phyloP scores from a whole-genome alignment of 2,797 vertebrate species.

The Cottoperca gobio region DNA sequence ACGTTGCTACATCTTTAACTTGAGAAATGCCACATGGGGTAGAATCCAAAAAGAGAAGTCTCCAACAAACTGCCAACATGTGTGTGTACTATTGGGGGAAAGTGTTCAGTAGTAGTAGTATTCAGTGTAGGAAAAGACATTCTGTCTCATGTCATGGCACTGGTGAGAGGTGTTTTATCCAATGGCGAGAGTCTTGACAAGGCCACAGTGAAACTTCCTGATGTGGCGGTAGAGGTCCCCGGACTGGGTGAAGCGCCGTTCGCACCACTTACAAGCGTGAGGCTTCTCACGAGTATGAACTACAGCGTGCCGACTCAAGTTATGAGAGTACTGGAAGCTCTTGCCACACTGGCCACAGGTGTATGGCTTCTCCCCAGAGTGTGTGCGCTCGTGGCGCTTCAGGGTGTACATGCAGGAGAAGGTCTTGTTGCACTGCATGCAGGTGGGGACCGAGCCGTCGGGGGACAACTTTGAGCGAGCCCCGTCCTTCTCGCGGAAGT shows the following conservation, averaged over 20 bases:
- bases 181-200: conserved; percentile 91
- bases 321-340: conserved; percentile 99
- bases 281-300: conserved; percentile 98
- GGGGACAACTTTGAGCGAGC: conserved; percentile 90
- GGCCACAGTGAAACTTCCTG: conserved; percentile 99
- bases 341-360: conserved; percentile 97
- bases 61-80: conserved; percentile 59
- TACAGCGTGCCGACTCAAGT: conserved; percentile 96
- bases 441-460: conserved; percentile 93
- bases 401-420: conserved; percentile 99
- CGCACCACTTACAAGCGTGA: conserved; percentile 98
- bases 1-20: conserved; percentile 71
- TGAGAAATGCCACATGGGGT: conserved; percentile 72
- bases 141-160: conserved; percentile 63
- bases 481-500: conserved; percentile 95
- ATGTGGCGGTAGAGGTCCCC: conserved; percentile 98
- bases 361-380: conserved; percentile 99
- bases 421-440: conserved; percentile 96
- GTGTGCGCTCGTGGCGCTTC: conserved; percentile 97
- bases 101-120: conserved; percentile 73
- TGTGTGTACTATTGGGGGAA: conserved; percentile 54
- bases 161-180: conserved; percentile 76
- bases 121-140: conserved; percentile 68
- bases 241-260: conserved; percentile 97
- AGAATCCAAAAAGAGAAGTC: conserved; percentile 66